Percentiles rank a stretch among this genome's conserved stretches.
Evolutionary conservation across 1,140 invertebrate genomes (phyloP).

Genomic region (Pseudomyrmex pallidus): DNA sequence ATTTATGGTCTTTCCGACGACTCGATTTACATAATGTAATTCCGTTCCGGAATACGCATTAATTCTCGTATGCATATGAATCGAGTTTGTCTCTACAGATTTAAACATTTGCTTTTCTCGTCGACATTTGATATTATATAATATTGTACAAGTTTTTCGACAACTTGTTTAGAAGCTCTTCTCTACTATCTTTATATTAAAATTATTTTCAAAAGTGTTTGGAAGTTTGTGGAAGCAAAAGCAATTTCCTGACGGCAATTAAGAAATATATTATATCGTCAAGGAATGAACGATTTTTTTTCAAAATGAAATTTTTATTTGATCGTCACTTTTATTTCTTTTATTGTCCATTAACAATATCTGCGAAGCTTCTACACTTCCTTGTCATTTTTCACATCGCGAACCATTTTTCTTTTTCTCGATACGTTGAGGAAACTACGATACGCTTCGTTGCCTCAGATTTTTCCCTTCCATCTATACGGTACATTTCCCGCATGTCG

Average conservation of each 20-base stretch:
- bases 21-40: conserved; percentile 46
- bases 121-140: conserved; percentile 10
- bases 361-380: background rate
- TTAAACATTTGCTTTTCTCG: background rate
- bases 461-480: background rate
- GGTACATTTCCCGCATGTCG: conserved; percentile 2
- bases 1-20: conserved; percentile 37
- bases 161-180: background rate
- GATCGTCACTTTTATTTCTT: background rate
- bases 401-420: background rate
- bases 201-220: no score
- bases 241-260: no score
- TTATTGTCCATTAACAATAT: background rate
- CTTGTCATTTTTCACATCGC: background rate
- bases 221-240: no score
- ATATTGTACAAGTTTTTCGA: background rate
- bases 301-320: background rate
- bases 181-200: no score
- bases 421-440: background rate
- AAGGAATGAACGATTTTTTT: no score
- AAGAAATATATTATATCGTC: no score
- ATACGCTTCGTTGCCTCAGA: background rate
- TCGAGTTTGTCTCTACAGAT: conserved; percentile 7
- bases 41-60: background rate
- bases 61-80: conserved; percentile 3